Conservation (phyloP, 2,797 vertebrate genomes). For the Phyllotis vaccarum region DNA sequence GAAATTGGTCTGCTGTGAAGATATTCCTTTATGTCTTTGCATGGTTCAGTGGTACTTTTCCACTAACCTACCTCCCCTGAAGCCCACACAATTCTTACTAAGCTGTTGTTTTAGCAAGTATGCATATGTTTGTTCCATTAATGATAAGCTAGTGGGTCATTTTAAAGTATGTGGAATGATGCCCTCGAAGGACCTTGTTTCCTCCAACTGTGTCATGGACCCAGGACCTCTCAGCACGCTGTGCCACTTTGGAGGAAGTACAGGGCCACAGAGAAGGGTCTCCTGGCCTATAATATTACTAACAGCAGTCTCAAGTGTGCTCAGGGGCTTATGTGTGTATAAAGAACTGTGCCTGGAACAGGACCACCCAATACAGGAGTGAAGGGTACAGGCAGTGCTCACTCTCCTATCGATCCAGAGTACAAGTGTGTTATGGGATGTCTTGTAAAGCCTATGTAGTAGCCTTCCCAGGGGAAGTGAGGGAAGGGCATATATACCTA, state of each 20-base stretch:
- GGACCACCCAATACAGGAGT: neutral
- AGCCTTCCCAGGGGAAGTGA: neutral
- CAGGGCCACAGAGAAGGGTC: neutral
- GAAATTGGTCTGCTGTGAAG: neutral
- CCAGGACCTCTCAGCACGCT: neutral
- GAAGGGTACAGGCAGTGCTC: neutral
- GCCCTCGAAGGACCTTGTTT: neutral
- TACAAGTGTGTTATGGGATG: neutral
- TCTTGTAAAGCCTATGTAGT: neutral
- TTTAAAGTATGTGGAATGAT: neutral
- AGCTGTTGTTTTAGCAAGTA: neutral
- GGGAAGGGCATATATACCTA: neutral
- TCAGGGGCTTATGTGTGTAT: neutral
- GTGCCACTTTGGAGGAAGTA: neutral
- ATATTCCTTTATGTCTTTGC: neutral
- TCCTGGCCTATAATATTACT: neutral
- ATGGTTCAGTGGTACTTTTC: neutral
- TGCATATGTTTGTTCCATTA: neutral
- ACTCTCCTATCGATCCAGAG: neutral
- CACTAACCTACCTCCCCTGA: neutral
- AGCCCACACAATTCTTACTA: neutral
- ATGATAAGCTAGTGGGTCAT: neutral
- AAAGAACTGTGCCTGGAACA: neutral
- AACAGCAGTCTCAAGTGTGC: neutral
- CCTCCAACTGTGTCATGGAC: neutral